Evolutionary conservation across 2,113 vertebrate species (phyloP).

Genomic region (Picathartes gymnocephalus): DNA sequence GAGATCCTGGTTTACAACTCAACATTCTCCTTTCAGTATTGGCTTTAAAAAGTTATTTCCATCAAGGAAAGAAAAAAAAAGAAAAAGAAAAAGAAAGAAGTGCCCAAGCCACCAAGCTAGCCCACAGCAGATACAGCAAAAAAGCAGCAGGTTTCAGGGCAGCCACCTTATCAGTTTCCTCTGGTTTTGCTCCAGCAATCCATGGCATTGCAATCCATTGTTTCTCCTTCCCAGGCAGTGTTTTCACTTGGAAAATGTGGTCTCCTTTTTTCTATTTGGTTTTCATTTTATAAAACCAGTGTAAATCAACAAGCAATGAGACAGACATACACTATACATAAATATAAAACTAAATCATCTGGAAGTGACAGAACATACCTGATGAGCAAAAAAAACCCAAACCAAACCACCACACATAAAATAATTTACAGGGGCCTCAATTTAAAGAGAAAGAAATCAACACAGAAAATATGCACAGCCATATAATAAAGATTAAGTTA

Average conservation of each 20-base stretch:
- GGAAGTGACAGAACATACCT: background rate
- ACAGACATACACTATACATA: conserved; percentile 47
- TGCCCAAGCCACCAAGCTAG: conserved; percentile 31
- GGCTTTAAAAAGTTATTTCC: background rate
- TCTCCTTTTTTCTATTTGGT: conserved; percentile 73
- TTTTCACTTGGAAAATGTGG: conserved; percentile 70
- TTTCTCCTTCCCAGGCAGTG: conserved; percentile 64
- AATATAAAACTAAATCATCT: conserved; percentile 2
- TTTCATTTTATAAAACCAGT: conserved; percentile 53
- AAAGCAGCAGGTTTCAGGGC: conserved; percentile 62
- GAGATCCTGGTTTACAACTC: background rate
- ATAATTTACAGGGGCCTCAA: background rate
- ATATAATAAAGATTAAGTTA: background rate
- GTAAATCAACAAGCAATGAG: conserved; percentile 67
- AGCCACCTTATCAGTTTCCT: conserved; percentile 70
- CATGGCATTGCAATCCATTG: conserved; percentile 33
- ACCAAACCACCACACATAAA: background rate
- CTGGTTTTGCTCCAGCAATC: conserved; percentile 65
- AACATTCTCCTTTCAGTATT: background rate
- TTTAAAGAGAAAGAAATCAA: background rate
- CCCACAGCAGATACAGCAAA: conserved; percentile 10
- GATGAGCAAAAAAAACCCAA: background rate
- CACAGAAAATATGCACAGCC: background rate
- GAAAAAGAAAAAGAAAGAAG: background rate
- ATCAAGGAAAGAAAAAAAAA: background rate